phyloP scores from a whole-genome alignment of 2,888 invertebrate genomes.

The Furcula furcula region DNA sequence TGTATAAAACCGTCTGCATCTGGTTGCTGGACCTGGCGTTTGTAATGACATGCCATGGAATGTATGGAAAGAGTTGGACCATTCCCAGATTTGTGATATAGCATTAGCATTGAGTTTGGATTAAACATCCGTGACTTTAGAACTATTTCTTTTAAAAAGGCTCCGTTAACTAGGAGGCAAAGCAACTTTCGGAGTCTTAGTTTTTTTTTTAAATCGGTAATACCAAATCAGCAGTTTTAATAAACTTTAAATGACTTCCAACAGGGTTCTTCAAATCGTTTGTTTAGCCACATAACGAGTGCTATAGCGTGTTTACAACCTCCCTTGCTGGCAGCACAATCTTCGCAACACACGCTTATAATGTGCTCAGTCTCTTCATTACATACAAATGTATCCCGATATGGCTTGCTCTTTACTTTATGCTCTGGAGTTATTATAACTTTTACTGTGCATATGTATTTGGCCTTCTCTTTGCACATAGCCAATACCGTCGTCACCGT shows the following conservation, averaged over 20 bases:
- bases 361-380: constrained; percentile 5
- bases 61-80: constrained; percentile 3
- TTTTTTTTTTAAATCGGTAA: neutral
- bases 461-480: constrained; percentile 2
- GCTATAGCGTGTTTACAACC: constrained; percentile 16
- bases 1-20: constrained; percentile 2
- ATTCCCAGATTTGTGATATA: constrained; percentile 1
- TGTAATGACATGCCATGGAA: constrained; percentile 2
- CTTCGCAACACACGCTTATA: neutral
- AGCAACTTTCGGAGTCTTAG: constrained; percentile 3
- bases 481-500: constrained; percentile 1
- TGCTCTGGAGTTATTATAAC: constrained; percentile 8
- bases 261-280: constrained; percentile 7
- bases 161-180: constrained; percentile 1
- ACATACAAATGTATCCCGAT: neutral
- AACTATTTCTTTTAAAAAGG: constrained; percentile 3
- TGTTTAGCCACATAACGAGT: constrained; percentile 14
- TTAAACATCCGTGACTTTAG: constrained; percentile 3
- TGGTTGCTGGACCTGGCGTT: neutral
- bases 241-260: constrained; percentile 6
- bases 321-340: constrained; percentile 10
- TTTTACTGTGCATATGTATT: constrained; percentile 10
- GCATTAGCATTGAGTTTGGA: constrained; percentile 2
- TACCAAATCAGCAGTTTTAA: constrained; percentile 5
- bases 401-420: constrained; percentile 3